Base-by-base conservation (phyloP, 2,113 vertebrate species). In the Alethe castanea region DNA sequence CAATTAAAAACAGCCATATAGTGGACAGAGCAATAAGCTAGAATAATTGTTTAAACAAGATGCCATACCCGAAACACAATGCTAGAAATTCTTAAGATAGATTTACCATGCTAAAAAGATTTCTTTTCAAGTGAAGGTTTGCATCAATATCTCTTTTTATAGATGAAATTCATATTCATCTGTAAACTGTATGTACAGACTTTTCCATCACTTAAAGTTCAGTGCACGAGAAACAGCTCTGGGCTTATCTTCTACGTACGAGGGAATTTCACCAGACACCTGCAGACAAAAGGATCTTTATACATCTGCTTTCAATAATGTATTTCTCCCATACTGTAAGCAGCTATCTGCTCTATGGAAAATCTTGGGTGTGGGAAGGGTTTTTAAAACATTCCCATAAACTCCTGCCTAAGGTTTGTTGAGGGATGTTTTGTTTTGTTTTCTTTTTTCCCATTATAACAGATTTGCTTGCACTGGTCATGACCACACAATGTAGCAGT, bases 221-320 rank as follows among this genome's bases (percentile, higher is more conserved):
- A 71, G 31, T 23, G 7, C n/a, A 53, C 29, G 23, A 74, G n/a
- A 74, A 88, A 59, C 5, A 73, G 11, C 7, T 60, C 77, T 64
- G 57, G 36, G 9, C 6, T 74, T 61, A 40, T 45, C 64, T 67
- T 80, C 59, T 33, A 1, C 0, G 0, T 44, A 11, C 0, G 2
- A 35, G 17, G 47, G 31, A 72, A 20, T 64, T 83, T 88, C 53
- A 76, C 13, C 15, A 42, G 35, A 47, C 6, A 8, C 12, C 14
- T 0, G 0, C 9, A 76, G 40, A 54, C 22, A 79, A 81, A 12
- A 52, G 17, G 5, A 52, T 72, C 33, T 84, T 50, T 40, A 71
- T 6, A 3, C 24, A 40, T 23, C 48, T 60, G 11, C 23, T 72
- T 94, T 36, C 5, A 28, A 24, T 19, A 33, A 6, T 26, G 15